A percentile compares a stretch with the other conserved stretches of the same genome.
phyloP scores from a whole-genome alignment of 2,888 invertebrate genomes.

The Nudaria mundana region DNA sequence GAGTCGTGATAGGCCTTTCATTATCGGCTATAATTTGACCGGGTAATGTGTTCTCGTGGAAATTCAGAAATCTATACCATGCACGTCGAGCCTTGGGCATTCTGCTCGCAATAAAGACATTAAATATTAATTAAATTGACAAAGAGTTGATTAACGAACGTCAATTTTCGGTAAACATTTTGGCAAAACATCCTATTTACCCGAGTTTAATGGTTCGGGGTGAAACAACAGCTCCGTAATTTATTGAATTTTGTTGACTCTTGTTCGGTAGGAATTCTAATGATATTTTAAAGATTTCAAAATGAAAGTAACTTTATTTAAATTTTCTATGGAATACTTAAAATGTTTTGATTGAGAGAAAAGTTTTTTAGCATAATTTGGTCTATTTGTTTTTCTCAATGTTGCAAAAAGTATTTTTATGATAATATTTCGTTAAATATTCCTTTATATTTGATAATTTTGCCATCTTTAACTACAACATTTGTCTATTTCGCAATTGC shows the following conservation, averaged over 20 bases:
- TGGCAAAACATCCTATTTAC: too few species aligned
- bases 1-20: too few species aligned
- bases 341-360: slow-evolving; percentile 22
- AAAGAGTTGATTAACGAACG: slow-evolving; percentile 19
- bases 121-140: neutral
- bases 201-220: slow-evolving; percentile 8
- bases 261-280: slow-evolving; percentile 10
- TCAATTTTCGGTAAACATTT: slow-evolving; percentile 10
- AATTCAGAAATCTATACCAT: too few species aligned
- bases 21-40: too few species aligned
- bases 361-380: slow-evolving; percentile 21
- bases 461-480: slow-evolving; percentile 18
- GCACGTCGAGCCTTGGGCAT: too few species aligned
- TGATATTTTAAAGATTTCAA: slow-evolving; percentile 16
- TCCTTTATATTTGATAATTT: slow-evolving; percentile 14
- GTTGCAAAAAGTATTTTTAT: slow-evolving; percentile 3
- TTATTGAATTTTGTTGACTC: slow-evolving; percentile 20
- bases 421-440: too few species aligned
- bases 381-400: slow-evolving; percentile 19
- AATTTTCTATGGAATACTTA: slow-evolving; percentile 16
- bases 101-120: too few species aligned
- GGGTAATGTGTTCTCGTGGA: too few species aligned
- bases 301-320: slow-evolving; percentile 16
- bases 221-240: slow-evolving; percentile 9
- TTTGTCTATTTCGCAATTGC: slow-evolving; percentile 18